Conservation (phyloP, 2,113 vertebrate species). For the Bagarius yarrelli region DNA sequence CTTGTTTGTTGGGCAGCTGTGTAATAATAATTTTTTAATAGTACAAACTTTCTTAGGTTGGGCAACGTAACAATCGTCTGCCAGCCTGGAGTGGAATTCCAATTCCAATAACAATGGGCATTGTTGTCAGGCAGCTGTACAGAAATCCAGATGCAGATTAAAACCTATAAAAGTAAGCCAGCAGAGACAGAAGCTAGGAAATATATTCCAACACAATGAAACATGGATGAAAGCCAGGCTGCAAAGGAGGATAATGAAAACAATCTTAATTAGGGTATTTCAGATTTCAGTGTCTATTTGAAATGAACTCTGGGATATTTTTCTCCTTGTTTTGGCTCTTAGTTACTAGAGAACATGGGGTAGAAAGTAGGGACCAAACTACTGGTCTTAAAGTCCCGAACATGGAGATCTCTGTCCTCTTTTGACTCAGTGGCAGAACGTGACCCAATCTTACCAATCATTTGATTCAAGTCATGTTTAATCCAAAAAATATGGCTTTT, state of each 20-base stretch:
- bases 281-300: not conserved
- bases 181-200: not conserved
- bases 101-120: not conserved
- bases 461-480: no score
- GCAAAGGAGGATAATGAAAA: not conserved
- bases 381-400: not conserved
- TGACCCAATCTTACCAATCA: not conserved
- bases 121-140: conserved; percentile 7
- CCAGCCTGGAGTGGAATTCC: conserved; percentile 30
- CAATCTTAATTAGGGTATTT: not conserved
- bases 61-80: conserved; percentile 23
- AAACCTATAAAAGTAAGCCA: not conserved
- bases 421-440: not conserved
- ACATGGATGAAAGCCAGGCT: not conserved
- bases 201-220: not conserved
- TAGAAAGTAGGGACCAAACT: no score
- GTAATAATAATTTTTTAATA: conserved; percentile 49
- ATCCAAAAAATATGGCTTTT: no score
- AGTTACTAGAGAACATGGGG: not conserved
- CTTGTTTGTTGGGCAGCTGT: conserved; percentile 48
- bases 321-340: not conserved
- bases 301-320: not conserved
- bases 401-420: not conserved
- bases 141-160: not conserved
- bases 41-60: conserved; percentile 51